Conservation (phyloP, 1,140 invertebrate genomes). For the Drosophila ambigua region DNA sequence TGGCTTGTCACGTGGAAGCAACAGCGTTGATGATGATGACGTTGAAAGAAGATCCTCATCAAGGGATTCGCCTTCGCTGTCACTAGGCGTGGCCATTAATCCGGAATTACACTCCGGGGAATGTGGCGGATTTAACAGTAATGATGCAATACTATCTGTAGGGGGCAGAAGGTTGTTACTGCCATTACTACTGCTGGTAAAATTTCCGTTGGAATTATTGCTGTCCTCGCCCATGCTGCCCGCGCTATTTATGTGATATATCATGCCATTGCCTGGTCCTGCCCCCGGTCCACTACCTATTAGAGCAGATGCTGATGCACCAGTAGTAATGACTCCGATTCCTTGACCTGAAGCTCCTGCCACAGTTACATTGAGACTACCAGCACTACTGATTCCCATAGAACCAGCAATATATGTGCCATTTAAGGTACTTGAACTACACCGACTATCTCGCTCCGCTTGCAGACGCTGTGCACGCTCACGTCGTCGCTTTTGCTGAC, state of each 20-base stretch:
- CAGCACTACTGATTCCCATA: slow-evolving; percentile 52
- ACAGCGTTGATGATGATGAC: slow-evolving; percentile 77
- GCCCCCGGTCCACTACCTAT: slow-evolving; percentile 80
- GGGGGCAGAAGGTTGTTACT: slow-evolving; percentile 78
- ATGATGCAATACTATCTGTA: slow-evolving; percentile 79
- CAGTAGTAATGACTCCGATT: slow-evolving; percentile 6
- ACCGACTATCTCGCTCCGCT: slow-evolving; percentile 87
- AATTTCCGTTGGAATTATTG: slow-evolving; percentile 81
- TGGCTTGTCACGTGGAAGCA: slow-evolving; percentile 77
- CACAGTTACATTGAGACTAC: slow-evolving; percentile 84
- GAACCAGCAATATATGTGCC: slow-evolving; percentile 49
- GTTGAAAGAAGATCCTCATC: slow-evolving; percentile 81
- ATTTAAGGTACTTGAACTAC: slow-evolving; percentile 54
- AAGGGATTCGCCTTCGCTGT: slow-evolving; percentile 78
- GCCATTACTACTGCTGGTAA: slow-evolving; percentile 78
- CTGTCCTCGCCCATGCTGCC: slow-evolving; percentile 82
- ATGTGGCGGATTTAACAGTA: slow-evolving; percentile 79
- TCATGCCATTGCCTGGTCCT: slow-evolving; percentile 59
- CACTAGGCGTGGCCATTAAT: slow-evolving; percentile 79
- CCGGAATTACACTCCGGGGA: slow-evolving; percentile 80
- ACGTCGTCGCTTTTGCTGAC: slow-evolving; percentile 92
- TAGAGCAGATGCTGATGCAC: slow-evolving; percentile 82
- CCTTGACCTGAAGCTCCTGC: slow-evolving; percentile 11
- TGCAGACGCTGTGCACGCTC: slow-evolving; percentile 94
- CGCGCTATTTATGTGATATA: slow-evolving; percentile 77